phyloP scores from a whole-genome alignment of 1,140 invertebrate genomes.

The Anoplophora glabripennis region DNA sequence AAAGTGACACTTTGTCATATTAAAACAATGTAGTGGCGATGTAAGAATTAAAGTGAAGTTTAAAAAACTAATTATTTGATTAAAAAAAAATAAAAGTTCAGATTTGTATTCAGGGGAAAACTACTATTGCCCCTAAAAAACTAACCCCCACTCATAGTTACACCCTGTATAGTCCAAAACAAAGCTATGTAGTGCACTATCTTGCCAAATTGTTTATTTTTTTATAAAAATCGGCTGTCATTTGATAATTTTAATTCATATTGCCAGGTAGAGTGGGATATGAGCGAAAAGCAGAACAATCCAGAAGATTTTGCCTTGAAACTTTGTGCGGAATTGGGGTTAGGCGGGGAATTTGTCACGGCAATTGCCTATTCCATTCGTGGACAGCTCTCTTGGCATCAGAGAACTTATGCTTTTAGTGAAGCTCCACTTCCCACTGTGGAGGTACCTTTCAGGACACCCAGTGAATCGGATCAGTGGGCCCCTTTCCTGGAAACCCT shows the following conservation, averaged over 20 bases:
- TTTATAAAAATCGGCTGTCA: no score
- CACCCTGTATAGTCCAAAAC: no score
- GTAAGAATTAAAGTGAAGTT: no score
- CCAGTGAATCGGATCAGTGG: conserved; percentile 96
- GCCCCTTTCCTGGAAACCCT: conserved; percentile 97
- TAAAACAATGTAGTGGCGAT: no score
- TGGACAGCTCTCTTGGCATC: conserved; percentile 96
- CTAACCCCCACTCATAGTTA: no score
- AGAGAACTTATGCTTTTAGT: conserved; percentile 96
- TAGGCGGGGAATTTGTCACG: conserved; percentile 98
- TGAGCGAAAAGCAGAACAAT: conserved; percentile 96
- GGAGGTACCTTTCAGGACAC: conserved; percentile 73
- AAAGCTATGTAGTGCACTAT: no score
- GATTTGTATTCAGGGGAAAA: no score
- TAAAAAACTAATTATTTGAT: no score
- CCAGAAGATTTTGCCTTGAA: conserved; percentile 97
- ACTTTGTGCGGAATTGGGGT: conserved; percentile 92
- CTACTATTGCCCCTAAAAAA: no score
- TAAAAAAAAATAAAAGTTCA: no score
- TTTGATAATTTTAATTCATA: conserved; percentile 4
- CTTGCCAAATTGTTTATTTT: no score
- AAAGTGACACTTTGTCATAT: no score
- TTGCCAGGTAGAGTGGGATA: conserved; percentile 94
- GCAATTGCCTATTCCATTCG: conserved; percentile 97
- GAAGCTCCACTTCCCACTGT: conserved; percentile 93